Evolutionary conservation across 2,113 vertebrate species (phyloP).

Genomic region (Silurus glanis): DNA sequence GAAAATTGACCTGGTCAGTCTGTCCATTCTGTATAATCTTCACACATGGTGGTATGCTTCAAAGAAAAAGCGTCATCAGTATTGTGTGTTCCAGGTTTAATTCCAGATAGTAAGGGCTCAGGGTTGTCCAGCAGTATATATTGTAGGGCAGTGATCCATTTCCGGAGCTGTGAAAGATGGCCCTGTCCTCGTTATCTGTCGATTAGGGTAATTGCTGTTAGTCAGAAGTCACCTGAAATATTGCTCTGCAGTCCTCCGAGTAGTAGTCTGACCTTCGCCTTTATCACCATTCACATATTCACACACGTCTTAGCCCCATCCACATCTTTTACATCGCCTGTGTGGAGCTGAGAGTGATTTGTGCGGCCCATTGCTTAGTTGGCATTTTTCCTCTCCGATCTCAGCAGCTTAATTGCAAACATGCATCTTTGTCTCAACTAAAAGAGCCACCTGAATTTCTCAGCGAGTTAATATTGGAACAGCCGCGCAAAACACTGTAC

Average conservation of each 20-base stretch:
- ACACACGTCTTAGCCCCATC: neutral
- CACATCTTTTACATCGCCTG: neutral
- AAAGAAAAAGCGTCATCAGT: neutral
- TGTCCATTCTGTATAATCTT: neutral
- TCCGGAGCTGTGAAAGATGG: conserved; percentile 71
- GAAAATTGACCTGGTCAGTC: neutral
- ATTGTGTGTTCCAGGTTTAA: neutral
- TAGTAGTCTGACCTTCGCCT: conserved; percentile 44
- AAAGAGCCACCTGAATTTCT: conserved; percentile 7
- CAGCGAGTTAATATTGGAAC: conserved; percentile 28
- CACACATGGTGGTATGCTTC: neutral
- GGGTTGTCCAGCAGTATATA: conserved; percentile 45
- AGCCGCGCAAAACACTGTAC: neutral
- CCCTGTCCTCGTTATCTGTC: conserved; percentile 71
- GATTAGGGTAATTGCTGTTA: conserved; percentile 78
- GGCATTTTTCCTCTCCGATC: conserved; percentile 14
- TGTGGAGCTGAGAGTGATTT: conserved; percentile 15
- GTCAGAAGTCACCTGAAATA: conserved; percentile 69
- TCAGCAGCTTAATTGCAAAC: conserved; percentile 2
- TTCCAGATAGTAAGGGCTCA: neutral
- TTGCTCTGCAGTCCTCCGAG: conserved; percentile 68
- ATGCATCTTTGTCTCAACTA: conserved; percentile 2
- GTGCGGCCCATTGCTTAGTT: conserved; percentile 11
- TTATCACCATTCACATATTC: conserved; percentile 59
- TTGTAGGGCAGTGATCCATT: conserved; percentile 67